Percentiles rank a stretch among this genome's conserved stretches.
These are phyloP conservation scores for Vombatus ursinus DNA, from an alignment of 2,113 vertebrate species.

Conservation along the genomic window DNA sequence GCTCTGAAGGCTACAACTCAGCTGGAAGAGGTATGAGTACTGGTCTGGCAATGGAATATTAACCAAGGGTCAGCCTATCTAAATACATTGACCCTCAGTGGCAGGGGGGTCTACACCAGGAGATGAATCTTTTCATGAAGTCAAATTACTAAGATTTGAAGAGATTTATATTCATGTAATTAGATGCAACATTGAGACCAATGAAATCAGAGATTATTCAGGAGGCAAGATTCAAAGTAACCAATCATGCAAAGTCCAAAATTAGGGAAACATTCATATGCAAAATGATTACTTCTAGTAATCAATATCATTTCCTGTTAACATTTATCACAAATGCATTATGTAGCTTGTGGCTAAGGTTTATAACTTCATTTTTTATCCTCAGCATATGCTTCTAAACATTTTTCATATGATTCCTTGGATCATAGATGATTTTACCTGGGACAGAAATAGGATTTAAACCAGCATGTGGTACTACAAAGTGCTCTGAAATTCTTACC, in stretches of 20 bases:
- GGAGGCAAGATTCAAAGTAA: slow-evolving; percentile 15
- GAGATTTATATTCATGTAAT: not conserved
- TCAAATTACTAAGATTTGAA: not conserved
- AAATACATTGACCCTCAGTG: not conserved
- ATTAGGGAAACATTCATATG: slow-evolving; percentile 10
- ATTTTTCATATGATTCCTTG: slow-evolving; percentile 34
- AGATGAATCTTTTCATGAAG: not conserved
- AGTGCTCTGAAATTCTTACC: slow-evolving; percentile 54
- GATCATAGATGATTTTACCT: slow-evolving; percentile 40
- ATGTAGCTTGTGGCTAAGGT: not conserved
- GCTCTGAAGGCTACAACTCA: not conserved
- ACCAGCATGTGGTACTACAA: slow-evolving; percentile 31
- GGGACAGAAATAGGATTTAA: slow-evolving; percentile 24
- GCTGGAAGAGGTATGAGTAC: not conserved
- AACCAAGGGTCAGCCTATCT: not conserved
- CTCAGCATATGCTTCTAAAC: slow-evolving; percentile 36
- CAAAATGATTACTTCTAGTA: slow-evolving; percentile 13
- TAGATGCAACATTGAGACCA: not conserved
- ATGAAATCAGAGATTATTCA: not conserved
- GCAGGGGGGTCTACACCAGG: not conserved
- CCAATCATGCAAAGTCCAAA: slow-evolving; percentile 7
- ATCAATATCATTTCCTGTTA: not conserved
- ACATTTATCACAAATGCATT: not conserved
- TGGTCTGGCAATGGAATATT: not conserved
- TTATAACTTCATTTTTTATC: slow-evolving; percentile 33